Evolutionary conservation across 2,888 invertebrate genomes (phyloP).

Genomic region (Drosophila fungiperda): DNA sequence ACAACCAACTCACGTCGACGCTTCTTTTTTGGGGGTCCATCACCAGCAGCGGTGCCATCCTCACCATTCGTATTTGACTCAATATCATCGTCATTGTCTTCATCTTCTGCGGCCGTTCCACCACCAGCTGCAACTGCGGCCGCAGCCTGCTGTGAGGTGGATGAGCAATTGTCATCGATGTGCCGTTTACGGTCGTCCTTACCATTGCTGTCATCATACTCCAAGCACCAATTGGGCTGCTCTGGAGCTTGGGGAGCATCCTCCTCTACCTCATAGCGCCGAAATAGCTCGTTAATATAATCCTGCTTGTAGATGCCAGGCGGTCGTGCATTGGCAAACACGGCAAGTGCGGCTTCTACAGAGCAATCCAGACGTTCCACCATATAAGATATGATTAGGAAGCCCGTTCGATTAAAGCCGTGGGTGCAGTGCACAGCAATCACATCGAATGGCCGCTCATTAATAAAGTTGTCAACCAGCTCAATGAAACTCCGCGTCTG

Average conservation of each 20-base stretch:
- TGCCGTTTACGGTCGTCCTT: constrained; percentile 71
- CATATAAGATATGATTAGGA: constrained; percentile 95
- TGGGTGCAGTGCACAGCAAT: constrained; percentile 96
- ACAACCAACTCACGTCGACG: constrained; percentile 86
- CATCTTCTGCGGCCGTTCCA: constrained; percentile 29
- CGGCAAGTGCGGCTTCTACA: constrained; percentile 92
- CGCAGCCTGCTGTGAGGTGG: constrained; percentile 65
- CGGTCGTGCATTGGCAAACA: constrained; percentile 90
- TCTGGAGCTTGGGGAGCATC: constrained; percentile 90
- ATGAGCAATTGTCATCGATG: constrained; percentile 64
- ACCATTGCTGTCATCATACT: constrained; percentile 85
- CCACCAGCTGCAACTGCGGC: constrained; percentile 26
- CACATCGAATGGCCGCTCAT: constrained; percentile 91
- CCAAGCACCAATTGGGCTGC: constrained; percentile 95
- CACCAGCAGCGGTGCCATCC: constrained; percentile 47
- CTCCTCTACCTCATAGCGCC: constrained; percentile 91
- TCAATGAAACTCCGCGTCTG: constrained; percentile 94
- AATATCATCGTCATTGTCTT: constrained; percentile 50
- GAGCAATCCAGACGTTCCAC: constrained; percentile 93
- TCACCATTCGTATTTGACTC: constrained; percentile 46
- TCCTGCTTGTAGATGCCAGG: constrained; percentile 99
- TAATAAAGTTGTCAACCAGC: constrained; percentile 91
- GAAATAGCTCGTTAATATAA: constrained; percentile 95
- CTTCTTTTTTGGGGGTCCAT: constrained; percentile 82
- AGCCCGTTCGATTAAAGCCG: constrained; percentile 99